These are phyloP conservation scores for Diorhabda elongata DNA, from an alignment of 1,140 invertebrate genomes.

Conservation along the genomic window DNA sequence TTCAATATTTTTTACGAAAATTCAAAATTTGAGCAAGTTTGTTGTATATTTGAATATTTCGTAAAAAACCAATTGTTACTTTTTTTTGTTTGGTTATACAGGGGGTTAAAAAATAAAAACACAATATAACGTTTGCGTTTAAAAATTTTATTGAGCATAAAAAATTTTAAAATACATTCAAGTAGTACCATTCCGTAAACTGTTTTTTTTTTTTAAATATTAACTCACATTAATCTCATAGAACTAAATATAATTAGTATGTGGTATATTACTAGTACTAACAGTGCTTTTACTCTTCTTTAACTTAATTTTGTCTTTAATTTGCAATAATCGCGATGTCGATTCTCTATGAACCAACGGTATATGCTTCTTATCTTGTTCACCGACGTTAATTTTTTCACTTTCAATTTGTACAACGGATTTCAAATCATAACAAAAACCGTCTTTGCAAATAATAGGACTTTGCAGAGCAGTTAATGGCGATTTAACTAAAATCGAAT, in stretches of 20 bases:
- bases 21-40: too few relatives aligned
- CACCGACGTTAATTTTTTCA: constrained; percentile 12
- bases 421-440: constrained; percentile 35
- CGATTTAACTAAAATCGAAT: constrained; percentile 26
- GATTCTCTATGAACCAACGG: constrained; percentile 27
- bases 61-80: too few relatives aligned
- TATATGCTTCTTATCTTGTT: not conserved
- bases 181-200: too few relatives aligned
- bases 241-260: constrained; percentile 28
- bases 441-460: constrained; percentile 26
- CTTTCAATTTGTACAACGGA: constrained; percentile 40
- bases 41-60: too few relatives aligned
- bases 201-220: too few relatives aligned
- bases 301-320: constrained; percentile 34
- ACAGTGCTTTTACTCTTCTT: constrained; percentile 36
- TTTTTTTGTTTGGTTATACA: too few relatives aligned
- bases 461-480: constrained; percentile 26
- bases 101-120: too few relatives aligned
- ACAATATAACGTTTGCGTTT: too few relatives aligned
- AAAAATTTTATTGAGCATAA: too few relatives aligned
- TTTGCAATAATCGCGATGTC: constrained; percentile 27
- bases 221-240: too few relatives aligned
- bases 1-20: too few relatives aligned
- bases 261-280: constrained; percentile 28
- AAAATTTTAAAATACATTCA: too few relatives aligned